phyloP scores from a whole-genome alignment of 2,888 invertebrate genomes.

The Calameuta idolon region DNA sequence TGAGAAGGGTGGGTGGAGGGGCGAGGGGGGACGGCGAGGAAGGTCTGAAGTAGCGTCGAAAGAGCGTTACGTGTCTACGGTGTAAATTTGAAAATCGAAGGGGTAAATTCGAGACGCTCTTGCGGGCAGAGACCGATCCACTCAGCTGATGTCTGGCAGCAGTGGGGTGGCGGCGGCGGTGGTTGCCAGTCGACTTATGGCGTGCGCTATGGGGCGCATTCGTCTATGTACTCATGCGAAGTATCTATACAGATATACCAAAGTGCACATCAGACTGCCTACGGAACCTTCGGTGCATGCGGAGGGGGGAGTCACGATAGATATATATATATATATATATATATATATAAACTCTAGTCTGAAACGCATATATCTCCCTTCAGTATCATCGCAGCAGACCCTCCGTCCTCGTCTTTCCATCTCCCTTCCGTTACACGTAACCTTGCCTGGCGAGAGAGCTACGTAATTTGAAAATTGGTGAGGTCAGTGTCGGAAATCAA shows the following conservation, averaged over 20 bases:
- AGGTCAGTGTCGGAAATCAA: constrained; percentile 49
- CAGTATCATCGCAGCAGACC: background rate
- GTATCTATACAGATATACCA: background rate
- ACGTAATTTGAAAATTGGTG: constrained; percentile 49
- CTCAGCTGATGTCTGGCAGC: constrained; percentile 43
- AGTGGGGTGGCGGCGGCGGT: background rate
- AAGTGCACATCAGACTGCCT: background rate
- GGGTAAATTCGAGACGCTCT: constrained; percentile 6
- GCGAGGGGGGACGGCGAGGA: constrained; percentile 2
- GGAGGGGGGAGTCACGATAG: background rate
- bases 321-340: background rate
- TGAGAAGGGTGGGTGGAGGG: background rate
- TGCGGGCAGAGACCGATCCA: constrained; percentile 26
- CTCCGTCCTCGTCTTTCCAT: background rate
- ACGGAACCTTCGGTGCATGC: background rate
- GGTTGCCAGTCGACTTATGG: constrained; percentile 32
- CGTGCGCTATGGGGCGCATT: constrained; percentile 16
- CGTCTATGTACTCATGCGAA: background rate
- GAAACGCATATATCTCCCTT: background rate
- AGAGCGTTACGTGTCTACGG: constrained; percentile 9
- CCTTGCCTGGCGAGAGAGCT: background rate
- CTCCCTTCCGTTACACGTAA: background rate
- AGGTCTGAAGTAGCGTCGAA: constrained; percentile 7
- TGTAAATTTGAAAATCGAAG: constrained; percentile 4
- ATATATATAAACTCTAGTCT: background rate